Conservation (phyloP, 2,888 invertebrate genomes). For the Eilema sororculum region DNA sequence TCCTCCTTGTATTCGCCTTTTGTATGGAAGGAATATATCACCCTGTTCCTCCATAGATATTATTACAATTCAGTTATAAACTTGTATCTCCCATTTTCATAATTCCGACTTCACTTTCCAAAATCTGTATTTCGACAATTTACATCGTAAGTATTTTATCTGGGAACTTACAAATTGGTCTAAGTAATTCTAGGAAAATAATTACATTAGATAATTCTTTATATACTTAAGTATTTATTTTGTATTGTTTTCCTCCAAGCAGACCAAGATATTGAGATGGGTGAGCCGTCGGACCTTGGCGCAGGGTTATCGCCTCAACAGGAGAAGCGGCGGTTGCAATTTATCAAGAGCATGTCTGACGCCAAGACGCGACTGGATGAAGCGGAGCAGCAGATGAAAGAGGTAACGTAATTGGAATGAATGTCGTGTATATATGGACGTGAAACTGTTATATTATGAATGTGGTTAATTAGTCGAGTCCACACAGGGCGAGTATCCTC, state of each 20-base stretch:
- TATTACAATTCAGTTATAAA: too few relatives aligned
- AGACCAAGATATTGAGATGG: not conserved
- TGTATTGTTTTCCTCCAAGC: not conserved
- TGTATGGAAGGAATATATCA: too few relatives aligned
- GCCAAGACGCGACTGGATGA: constrained; percentile 32
- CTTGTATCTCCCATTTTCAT: not conserved
- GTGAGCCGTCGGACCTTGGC: not conserved
- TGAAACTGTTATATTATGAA: too few relatives aligned
- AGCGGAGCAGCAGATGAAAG: constrained; percentile 34
- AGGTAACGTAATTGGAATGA: constrained; percentile 26
- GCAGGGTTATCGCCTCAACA: not conserved
- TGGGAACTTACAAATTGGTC: not conserved
- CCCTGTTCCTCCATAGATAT: too few relatives aligned
- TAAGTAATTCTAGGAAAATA: not conserved
- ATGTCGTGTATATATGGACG: not conserved
- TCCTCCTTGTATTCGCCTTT: too few relatives aligned
- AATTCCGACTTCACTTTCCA: not conserved
- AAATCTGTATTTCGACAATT: too few relatives aligned
- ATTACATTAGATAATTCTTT: not conserved
- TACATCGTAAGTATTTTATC: too few relatives aligned
- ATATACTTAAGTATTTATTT: not conserved
- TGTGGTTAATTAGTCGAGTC: not conserved
- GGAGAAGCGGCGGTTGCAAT: constrained; percentile 40
- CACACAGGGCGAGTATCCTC: too few relatives aligned
- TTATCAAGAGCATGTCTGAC: constrained; percentile 32